Percentiles rank a stretch among this genome's conserved stretches.
Evolutionary conservation across 2,888 invertebrate species (phyloP).

Genomic region (Pseudoips prasinana): DNA sequence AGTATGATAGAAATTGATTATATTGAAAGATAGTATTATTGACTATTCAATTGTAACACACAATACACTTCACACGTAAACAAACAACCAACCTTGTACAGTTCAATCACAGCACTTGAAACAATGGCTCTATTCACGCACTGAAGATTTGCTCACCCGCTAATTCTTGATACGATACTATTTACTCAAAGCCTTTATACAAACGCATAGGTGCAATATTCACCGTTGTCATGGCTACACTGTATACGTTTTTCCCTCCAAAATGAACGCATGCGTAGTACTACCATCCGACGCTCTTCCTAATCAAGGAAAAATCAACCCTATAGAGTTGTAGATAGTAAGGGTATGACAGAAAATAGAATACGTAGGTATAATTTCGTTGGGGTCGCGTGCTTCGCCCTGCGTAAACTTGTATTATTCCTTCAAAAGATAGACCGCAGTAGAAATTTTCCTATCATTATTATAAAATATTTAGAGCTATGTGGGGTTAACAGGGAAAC

Average conservation of each 20-base stretch:
- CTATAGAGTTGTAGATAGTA: conserved; percentile 24
- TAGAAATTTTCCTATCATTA: conserved; percentile 65
- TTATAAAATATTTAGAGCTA: conserved; percentile 50
- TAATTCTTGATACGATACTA: conserved; percentile 31
- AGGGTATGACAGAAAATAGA: conserved; percentile 9
- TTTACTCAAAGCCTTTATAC: conserved; percentile 20
- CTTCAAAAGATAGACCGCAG: conserved; percentile 60
- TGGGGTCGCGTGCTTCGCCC: conserved; percentile 59
- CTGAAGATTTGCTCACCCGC: conserved; percentile 33
- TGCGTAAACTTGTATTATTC: conserved; percentile 49
- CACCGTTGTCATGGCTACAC: conserved; percentile 65
- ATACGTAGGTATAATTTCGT: conserved; percentile 10
- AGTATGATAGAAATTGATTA: too few species aligned
- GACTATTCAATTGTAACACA: too few species aligned
- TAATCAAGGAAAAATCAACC: conserved; percentile 33
- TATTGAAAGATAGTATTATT: too few species aligned
- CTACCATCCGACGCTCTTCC: conserved; percentile 13
- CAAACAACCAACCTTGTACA: conserved; percentile 42
- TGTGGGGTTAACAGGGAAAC: conserved; percentile 34
- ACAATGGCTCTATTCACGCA: conserved; percentile 47
- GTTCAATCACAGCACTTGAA: conserved; percentile 51
- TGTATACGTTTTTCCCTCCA: conserved; percentile 75
- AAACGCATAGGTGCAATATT: conserved; percentile 51
- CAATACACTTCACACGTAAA: conserved; percentile 36
- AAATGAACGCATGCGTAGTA: conserved; percentile 72